These are phyloP conservation scores for Apodemus agrarius DNA, from an alignment of 2,797 vertebrate genomes.

Conservation along the genomic window DNA sequence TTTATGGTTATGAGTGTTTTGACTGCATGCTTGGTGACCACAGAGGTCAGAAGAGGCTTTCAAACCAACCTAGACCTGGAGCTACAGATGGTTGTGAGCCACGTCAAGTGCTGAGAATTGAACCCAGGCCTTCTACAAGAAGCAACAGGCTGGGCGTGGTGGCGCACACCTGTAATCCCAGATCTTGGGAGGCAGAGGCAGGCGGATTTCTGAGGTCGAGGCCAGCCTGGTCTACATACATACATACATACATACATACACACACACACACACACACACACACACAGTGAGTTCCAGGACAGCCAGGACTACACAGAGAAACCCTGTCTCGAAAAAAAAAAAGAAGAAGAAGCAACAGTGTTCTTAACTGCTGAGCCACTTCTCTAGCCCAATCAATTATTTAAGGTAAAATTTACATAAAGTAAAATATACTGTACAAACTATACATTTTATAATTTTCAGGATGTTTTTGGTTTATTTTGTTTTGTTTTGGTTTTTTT, in stretches of 20 bases:
- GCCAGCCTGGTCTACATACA: too few relatives aligned
- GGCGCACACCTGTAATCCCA: too few relatives aligned
- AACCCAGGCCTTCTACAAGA: background rate
- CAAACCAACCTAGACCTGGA: background rate
- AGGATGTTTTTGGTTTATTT: background rate
- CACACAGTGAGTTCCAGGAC: too few relatives aligned
- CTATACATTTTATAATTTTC: constrained; percentile 30
- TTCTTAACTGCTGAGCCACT: background rate
- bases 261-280: too few relatives aligned
- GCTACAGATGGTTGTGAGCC: background rate
- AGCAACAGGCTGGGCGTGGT: too few relatives aligned
- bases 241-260: too few relatives aligned
- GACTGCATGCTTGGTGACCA: background rate
- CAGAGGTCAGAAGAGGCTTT: background rate
- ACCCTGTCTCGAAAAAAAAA: too few relatives aligned
- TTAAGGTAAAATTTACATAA: constrained; percentile 15
- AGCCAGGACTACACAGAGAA: too few relatives aligned
- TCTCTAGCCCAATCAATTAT: background rate
- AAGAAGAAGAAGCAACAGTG: too few relatives aligned
- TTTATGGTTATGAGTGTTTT: background rate
- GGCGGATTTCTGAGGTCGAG: too few relatives aligned
- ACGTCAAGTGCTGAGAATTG: background rate
- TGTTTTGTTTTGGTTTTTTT: too few relatives aligned
- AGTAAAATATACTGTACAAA: constrained; percentile 34
- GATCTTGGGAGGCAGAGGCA: too few relatives aligned